Evolutionary conservation across 37 sponge, comb jelly and placozoan genomes (phyloP), one percentile per base, ranked within the genome.

Genomic region (Oscarella lobularis): DNA sequence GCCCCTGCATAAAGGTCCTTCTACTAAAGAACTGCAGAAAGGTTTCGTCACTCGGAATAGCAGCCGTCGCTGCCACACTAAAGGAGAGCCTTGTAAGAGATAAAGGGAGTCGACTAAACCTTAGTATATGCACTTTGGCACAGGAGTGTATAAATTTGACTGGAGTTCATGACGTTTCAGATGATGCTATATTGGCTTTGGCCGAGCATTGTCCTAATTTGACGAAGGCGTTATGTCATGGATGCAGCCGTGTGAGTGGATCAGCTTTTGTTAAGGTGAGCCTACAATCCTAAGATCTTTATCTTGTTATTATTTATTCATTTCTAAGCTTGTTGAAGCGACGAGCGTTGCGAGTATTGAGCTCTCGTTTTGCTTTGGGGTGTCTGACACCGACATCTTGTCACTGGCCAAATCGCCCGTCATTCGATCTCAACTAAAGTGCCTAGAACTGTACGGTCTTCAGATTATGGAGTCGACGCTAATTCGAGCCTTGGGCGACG

Each of bases 71-170:
- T 35, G 66, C 77, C 38, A 60, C 35, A 0, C 83, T 91, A 0
- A 38, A 41, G 38, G 76, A 30, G 41, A 86, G 77, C 27, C 81
- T 91, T 67, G 92, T 91, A 67, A 78, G 82, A n/a, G n/a, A n/a
- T n/a, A n/a, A n/a, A n/a, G n/a, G n/a, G n/a, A n/a, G n/a, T n/a
- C n/a, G n/a, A n/a, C n/a, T n/a, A n/a, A n/a, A n/a, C n/a, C n/a
- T n/a, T n/a, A n/a, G n/a, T n/a, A n/a, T n/a, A n/a, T n/a, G n/a
- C n/a, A n/a, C 33, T 1, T 35, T 72, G 30, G 32, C 36, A 29
- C 33, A 3, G 33, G 3, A 33, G 2, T 35, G 35, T 31, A 2
- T 2, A 29, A 38, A 31, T 29, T 2, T 72, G 73, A 2, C 33
- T 72, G 33, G 1, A 2, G 2, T 31, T 31, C 29, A 31, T 72